phyloP scores from a whole-genome alignment of 2,797 vertebrate genomes.

The Artibeus lituratus region DNA sequence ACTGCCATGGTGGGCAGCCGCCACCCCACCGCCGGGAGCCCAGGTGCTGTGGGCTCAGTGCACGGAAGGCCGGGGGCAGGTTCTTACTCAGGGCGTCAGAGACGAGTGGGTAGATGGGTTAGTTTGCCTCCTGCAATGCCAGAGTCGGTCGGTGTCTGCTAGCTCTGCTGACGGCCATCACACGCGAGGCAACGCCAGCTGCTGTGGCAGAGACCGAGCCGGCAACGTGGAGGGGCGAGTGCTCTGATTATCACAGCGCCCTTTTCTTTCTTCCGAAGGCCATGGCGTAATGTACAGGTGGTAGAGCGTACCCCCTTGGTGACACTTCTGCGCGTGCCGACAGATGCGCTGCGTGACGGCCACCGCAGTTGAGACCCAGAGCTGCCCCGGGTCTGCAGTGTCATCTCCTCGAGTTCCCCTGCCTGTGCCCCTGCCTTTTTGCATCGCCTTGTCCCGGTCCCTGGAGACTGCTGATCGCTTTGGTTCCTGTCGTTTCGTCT shows the following conservation, averaged over 20 bases:
- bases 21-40: background rate
- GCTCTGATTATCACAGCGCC: background rate
- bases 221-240: background rate
- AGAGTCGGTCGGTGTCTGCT: background rate
- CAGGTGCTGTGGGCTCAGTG: background rate
- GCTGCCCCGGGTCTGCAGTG: no score
- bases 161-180: background rate
- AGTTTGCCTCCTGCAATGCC: background rate
- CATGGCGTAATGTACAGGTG: background rate
- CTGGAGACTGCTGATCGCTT: background rate
- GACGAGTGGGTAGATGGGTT: background rate
- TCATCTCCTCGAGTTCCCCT: rapidly evolving
- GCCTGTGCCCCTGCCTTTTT: background rate
- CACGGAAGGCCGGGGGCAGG: background rate
- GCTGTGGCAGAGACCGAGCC: background rate
- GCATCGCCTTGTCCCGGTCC: background rate
- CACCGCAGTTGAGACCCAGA: background rate
- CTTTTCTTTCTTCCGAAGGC: background rate
- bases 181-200: background rate
- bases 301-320: no score
- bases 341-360: background rate
- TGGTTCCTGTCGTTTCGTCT: background rate
- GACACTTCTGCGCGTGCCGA: background rate
- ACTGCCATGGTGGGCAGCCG: no score
- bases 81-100: background rate